Evolutionary conservation across 2,888 invertebrate species (phyloP).

Genomic region (Ormyrus pomaceus): DNA sequence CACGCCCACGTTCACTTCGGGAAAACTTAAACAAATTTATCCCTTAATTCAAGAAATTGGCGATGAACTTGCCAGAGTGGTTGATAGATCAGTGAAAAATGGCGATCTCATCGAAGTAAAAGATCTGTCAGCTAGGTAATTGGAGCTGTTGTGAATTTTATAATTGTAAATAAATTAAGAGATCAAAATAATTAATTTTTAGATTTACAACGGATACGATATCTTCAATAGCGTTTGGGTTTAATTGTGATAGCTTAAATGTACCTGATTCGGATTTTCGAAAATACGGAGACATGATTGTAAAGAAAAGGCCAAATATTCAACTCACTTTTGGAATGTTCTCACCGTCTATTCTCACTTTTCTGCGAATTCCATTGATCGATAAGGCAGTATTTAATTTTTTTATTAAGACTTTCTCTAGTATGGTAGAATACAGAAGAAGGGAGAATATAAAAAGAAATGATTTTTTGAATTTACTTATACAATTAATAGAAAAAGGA

Average conservation of each 20-base stretch:
- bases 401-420: constrained; percentile 69
- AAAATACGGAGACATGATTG: constrained; percentile 63
- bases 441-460: constrained; percentile 65
- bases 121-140: constrained; percentile 64
- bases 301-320: constrained; percentile 44
- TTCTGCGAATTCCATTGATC: constrained; percentile 62
- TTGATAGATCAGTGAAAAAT: constrained; percentile 1
- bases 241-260: constrained; percentile 64
- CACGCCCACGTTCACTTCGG: constrained; percentile 73
- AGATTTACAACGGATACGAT: constrained; percentile 67
- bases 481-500: constrained; percentile 69
- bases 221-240: constrained; percentile 67
- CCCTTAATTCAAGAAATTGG: constrained; percentile 64
- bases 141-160: not conserved
- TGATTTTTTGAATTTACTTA: constrained; percentile 72
- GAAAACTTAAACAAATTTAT: constrained; percentile 73
- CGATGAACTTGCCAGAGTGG: constrained; percentile 43
- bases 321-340: constrained; percentile 59
- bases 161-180: not conserved
- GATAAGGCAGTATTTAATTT: constrained; percentile 65
- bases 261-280: constrained; percentile 62
- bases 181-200: not conserved
- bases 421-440: constrained; percentile 68
- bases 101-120: constrained; percentile 60
- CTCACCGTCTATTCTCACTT: constrained; percentile 62